phyloP scores from a whole-genome alignment of 2,888 invertebrate genomes.

The Platycheirus rosarum region DNA sequence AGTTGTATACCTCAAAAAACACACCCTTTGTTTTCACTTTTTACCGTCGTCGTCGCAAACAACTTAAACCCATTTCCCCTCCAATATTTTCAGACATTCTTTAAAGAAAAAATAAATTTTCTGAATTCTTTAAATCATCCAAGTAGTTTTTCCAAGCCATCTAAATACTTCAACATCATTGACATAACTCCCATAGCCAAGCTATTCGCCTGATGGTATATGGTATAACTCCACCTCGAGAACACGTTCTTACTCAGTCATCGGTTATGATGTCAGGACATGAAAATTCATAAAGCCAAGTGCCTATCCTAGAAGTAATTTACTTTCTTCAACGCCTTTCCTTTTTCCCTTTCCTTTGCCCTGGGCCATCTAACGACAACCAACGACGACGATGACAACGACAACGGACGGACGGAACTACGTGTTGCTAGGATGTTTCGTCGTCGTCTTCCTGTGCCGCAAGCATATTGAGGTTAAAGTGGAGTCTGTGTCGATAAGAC shows the following conservation, averaged over 20 bases:
- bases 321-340: conserved; percentile 55
- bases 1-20: too few relatives aligned
- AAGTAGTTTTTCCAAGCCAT: conserved; percentile 15
- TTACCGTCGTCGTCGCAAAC: too few relatives aligned
- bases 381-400: not conserved
- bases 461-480: conserved; percentile 38
- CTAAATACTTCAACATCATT: conserved; percentile 30
- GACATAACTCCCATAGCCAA: conserved; percentile 28
- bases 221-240: not conserved
- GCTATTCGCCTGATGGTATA: conserved; percentile 9
- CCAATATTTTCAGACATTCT: not conserved
- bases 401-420: conserved; percentile 19
- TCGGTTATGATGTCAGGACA: conserved; percentile 71
- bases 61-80: not conserved
- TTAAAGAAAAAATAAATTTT: not conserved
- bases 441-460: conserved; percentile 34
- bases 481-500: conserved; percentile 48
- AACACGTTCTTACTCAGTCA: conserved; percentile 44
- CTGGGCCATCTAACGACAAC: not conserved
- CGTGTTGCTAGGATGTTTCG: conserved; percentile 29
- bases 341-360: not conserved
- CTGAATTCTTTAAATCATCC: conserved; percentile 4
- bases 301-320: conserved; percentile 69
- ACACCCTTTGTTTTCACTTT: too few relatives aligned
- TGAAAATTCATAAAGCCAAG: conserved; percentile 71